A percentile compares a stretch with the other conserved stretches of the same genome.
Evolutionary conservation across 2,888 invertebrate genomes (phyloP).

Genomic region (Bombylius major): DNA sequence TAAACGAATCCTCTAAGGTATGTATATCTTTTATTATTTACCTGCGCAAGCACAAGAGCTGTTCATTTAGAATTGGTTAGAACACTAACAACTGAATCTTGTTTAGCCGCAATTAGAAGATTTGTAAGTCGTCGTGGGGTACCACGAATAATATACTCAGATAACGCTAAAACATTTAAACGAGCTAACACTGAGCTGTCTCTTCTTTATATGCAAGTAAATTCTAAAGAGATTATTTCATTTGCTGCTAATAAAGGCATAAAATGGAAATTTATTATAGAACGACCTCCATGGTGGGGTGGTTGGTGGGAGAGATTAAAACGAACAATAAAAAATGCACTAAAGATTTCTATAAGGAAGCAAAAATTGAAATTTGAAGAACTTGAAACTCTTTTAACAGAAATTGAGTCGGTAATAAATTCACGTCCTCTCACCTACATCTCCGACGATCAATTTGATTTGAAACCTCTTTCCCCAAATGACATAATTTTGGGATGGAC

Average conservation of each 20-base stretch:
- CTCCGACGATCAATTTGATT: constrained; percentile 4
- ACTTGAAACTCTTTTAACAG: constrained; percentile 3
- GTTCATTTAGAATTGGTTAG: no score
- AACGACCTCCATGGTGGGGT: constrained; percentile 10
- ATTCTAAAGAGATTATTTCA: no score
- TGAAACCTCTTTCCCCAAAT: background rate
- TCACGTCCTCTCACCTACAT: constrained; percentile 5
- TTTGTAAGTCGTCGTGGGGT: no score
- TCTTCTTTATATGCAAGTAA: no score
- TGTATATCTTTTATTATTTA: no score
- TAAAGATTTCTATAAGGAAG: constrained; percentile 9
- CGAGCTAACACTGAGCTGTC: no score
- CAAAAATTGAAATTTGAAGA: constrained; percentile 2
- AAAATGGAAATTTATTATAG: constrained; percentile 9
- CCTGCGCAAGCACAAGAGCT: no score
- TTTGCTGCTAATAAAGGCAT: background rate
- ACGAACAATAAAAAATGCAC: constrained; percentile 7
- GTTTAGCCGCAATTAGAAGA: no score
- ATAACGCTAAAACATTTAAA: no score
- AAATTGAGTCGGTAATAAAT: constrained; percentile 1
- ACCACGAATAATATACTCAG: no score
- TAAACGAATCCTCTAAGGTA: no score
- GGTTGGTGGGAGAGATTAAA: constrained; percentile 9
- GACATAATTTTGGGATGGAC: background rate
- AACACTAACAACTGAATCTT: no score